Base-by-base conservation (phyloP, 2,113 vertebrate genomes). In the Scolopax mira region DNA sequence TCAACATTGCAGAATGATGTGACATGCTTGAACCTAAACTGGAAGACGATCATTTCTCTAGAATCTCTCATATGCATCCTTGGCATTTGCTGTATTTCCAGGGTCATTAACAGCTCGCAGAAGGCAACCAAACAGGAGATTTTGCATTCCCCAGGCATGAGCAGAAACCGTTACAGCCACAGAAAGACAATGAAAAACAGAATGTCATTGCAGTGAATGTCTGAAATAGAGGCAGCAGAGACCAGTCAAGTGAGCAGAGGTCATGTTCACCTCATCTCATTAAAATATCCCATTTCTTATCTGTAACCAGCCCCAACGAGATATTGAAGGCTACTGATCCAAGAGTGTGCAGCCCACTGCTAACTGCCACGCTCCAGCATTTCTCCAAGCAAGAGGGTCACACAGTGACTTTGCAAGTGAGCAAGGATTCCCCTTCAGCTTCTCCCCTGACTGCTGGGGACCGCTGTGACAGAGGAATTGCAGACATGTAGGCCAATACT, bases 311-410 rank as follows among this genome's bases (percentile, higher is more conserved):
- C 39, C 54, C 22, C 66, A 28, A 3, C 0, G 0, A 41, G 22
- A 28, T 2, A 13, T 1, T 5, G 42, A 49, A 39, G 8, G 35
- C 25, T 67, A 19, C 42, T 37, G 52, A 28, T 7, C 25, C 17
- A 7, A 2, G 4, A 7, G 18, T 1, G 8, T 18, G 21, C 12
- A 41, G 8, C 7, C 11, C 18, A 11, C 46, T n/a, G n/a, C 75
- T 30, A 35, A 23, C 31, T 35, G 35, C 10, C 13, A 9, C 11
- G 2, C 16, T 11, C 42, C 46, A 17, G 17, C 0, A 6, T 1
- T 23, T 2, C 22, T 42, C 15, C 3, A 1, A 44, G 58, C 72
- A 78, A 55, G 8, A 31, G 57, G 33, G 15, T 60, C 25, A 24
- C 57, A 12, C 58, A 19, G 65, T 11, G 21, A 48, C 46, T 22